phyloP scores from a whole-genome alignment of 2,797 vertebrate genomes.

The Neostethus bicornis region DNA sequence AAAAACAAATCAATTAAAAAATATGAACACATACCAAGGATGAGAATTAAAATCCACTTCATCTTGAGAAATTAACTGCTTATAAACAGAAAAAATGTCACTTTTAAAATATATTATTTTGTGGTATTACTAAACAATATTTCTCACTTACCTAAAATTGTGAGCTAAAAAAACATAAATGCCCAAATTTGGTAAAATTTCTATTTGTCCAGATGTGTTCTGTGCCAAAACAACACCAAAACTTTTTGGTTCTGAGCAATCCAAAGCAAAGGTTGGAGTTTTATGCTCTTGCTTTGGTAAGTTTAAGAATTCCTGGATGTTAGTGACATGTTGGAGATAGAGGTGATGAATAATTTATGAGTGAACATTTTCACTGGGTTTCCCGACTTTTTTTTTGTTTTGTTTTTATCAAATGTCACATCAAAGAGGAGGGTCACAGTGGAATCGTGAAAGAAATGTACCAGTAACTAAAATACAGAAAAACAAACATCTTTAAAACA shows the following conservation, averaged over 20 bases:
- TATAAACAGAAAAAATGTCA: conserved; percentile 1
- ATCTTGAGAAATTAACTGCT: conserved; percentile 16
- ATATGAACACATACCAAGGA: conserved; percentile 61
- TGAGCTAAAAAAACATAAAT: background rate
- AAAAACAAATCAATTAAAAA: too few relatives aligned
- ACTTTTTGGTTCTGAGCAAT: background rate
- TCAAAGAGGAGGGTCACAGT: too few relatives aligned
- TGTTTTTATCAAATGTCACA: too few relatives aligned
- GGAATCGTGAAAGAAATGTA: too few relatives aligned
- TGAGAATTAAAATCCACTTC: conserved; percentile 50
- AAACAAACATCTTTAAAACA: too few relatives aligned
- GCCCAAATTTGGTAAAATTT: background rate
- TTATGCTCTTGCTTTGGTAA: conserved; percentile 41
- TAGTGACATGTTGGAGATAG: conserved; percentile 40
- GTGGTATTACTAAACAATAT: background rate
- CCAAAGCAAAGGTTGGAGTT: conserved; percentile 11
- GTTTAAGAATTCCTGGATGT: conserved; percentile 70
- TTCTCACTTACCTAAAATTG: conserved; percentile 16
- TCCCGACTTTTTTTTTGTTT: too few relatives aligned
- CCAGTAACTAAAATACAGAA: too few relatives aligned
- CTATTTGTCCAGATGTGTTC: background rate
- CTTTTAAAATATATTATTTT: background rate
- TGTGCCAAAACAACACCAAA: background rate
- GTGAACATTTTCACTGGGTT: too few relatives aligned
- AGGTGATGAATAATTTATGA: conserved; percentile 39